A percentile compares a stretch with the other conserved stretches of the same genome.
Evolutionary conservation across 1,140 invertebrate genomes (phyloP).

Genomic region (Diprion similis): DNA sequence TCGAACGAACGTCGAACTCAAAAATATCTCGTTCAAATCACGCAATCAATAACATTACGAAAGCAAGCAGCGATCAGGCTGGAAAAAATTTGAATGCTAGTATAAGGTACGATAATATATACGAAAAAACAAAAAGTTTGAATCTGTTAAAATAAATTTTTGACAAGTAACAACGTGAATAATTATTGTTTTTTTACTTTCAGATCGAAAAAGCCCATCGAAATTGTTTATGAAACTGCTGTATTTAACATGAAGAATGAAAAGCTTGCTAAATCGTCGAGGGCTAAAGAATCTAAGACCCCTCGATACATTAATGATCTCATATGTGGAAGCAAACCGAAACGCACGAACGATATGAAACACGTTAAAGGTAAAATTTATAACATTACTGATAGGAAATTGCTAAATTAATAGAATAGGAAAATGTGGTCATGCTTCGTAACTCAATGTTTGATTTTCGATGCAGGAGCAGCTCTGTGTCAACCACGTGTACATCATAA

Average conservation of each 20-base stretch:
- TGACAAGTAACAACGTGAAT: no score
- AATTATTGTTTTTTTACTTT: conserved; percentile 9
- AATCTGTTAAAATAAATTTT: neutral
- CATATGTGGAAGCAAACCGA: conserved; percentile 46
- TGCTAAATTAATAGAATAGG: neutral
- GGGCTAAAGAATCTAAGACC: conserved; percentile 34
- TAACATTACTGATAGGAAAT: neutral
- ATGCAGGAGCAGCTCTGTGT: neutral
- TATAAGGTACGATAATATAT: neutral
- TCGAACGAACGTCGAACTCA: neutral
- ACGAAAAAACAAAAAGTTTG: neutral
- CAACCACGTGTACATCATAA: conserved; percentile 18
- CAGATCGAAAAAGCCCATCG: conserved; percentile 45
- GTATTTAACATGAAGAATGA: conserved; percentile 54
- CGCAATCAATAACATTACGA: neutral
- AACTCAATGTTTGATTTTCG: neutral
- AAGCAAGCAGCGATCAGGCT: neutral
- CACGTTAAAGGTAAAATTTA: conserved; percentile 32
- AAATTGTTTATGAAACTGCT: conserved; percentile 50
- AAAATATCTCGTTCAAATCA: neutral
- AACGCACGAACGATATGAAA: conserved; percentile 35
- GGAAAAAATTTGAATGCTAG: neutral
- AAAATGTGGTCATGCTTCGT: no score
- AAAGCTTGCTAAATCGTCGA: conserved; percentile 38
- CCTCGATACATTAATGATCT: conserved; percentile 46